Evolutionary conservation across 2,797 vertebrate genomes (phyloP), one percentile per base, ranked within the genome.

Genomic region (Microctenopoma lineatum): DNA sequence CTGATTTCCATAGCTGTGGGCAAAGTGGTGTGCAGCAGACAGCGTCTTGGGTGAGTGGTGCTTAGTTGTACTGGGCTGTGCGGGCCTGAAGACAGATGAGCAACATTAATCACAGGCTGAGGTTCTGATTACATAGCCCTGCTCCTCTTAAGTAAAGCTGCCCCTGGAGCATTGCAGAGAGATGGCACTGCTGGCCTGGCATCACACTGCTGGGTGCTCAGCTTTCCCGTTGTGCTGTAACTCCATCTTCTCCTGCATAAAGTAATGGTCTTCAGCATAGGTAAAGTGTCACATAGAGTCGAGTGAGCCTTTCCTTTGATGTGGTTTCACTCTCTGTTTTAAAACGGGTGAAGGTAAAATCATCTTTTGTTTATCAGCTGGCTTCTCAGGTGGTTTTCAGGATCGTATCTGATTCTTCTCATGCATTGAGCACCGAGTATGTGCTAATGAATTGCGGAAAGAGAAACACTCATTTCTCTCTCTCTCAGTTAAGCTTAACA

Each of bases 31-130:
- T 75, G 86, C 68, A 15, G 85, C 90, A 90, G 89, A 89, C 88
- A 90, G 82, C 74, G 61, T 89, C 79, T 73, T 76, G 86, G 86
- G 79, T 89, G 88, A 89, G 84, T 84, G 78, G 58, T 77, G 83
- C 81, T 62, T 77, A 87, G 85, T 89, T 84, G 77, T 80, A 75
- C 79, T 73, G 85, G 85, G 79, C 77, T 70, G 66, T 71, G 74
- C 60, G 42, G 77, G 86, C 90, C 89, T 79, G 86, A 84, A 91
- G 92, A 92, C 79, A 88, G 90, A 93, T 85, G 85, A 85, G 84
- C 83, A 87, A 85, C 89, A 92, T 92, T 93, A 93, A 93, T 92
- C 90, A 91, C 90, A 83, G 85, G 82, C 91, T 76, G 75, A 86
- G 89, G 90, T 89, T 89, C 82, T 92, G 91, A 92, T 92, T 93